Percentiles rank a stretch among this genome's conserved stretches.
Conservation (phyloP, 2,113 vertebrate genomes). For the Periophthalmus modestus region DNA sequence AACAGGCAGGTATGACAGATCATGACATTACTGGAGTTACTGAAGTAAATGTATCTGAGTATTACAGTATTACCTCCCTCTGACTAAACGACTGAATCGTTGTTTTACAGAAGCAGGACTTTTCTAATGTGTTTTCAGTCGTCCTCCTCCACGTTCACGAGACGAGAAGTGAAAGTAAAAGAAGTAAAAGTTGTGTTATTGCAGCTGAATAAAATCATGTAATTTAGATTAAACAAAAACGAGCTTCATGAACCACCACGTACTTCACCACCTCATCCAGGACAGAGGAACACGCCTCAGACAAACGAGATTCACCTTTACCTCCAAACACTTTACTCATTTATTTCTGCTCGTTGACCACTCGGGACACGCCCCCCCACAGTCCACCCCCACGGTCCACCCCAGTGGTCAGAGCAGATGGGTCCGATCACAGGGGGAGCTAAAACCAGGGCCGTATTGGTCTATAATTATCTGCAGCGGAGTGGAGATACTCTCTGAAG, state of each 20-base stretch:
- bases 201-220: neutral
- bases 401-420: constrained; percentile 32
- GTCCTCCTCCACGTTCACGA: neutral
- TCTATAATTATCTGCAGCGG: constrained; percentile 56
- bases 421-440: constrained; percentile 54
- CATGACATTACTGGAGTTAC: too few relatives aligned
- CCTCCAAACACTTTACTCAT: constrained; percentile 22
- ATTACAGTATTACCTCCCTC: too few relatives aligned
- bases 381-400: constrained; percentile 46
- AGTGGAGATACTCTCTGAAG: neutral
- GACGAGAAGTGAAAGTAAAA: neutral
- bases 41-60: too few relatives aligned
- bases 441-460: constrained; percentile 52
- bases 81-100: neutral
- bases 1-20: too few relatives aligned
- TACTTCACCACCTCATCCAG: neutral
- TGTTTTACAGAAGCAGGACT: neutral
- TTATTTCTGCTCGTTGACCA: constrained; percentile 56
- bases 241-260: too few relatives aligned
- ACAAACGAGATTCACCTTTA: constrained; percentile 32
- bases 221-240: neutral
- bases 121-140: neutral
- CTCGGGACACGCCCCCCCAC: constrained; percentile 37
- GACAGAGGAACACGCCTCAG: constrained; percentile 13
- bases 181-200: neutral